A percentile compares a stretch with the other conserved stretches of the same genome.
phyloP scores from a whole-genome alignment of 64 coral and sea anemone genomes.

The Pachyseris speciosa region DNA sequence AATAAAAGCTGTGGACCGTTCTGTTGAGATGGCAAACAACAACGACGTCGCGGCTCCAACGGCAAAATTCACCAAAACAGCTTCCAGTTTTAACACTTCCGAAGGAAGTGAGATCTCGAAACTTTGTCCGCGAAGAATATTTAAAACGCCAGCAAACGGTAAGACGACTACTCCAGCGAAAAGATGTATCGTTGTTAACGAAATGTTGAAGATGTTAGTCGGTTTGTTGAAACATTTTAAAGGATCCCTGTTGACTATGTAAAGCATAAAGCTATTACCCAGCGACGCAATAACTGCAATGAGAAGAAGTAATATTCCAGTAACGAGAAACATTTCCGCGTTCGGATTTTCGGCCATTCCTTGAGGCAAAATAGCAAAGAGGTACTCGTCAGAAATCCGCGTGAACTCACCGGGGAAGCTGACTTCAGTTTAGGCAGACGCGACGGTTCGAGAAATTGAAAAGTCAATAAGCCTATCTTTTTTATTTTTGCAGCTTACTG shows the following conservation, averaged over 20 bases:
- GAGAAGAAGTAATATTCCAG: neutral
- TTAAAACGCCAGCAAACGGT: constrained; percentile 14
- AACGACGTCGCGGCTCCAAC: neutral
- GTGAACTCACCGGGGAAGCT: no score
- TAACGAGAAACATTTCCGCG: neutral
- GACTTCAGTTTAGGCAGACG: no score
- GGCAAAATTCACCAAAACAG: neutral
- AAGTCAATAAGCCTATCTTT: neutral
- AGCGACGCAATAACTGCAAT: neutral
- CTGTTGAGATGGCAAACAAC: constrained; percentile 2
- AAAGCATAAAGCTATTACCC: constrained; percentile 30
- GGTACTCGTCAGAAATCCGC: no score
- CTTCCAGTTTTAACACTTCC: neutral
- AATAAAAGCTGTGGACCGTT: neutral
- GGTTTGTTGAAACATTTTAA: constrained; percentile 33
- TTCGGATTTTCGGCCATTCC: neutral
- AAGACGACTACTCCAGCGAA: neutral
- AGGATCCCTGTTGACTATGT: constrained; percentile 19
- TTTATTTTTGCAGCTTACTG: constrained; percentile 18
- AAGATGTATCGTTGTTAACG: neutral
- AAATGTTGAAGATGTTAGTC: constrained; percentile 23
- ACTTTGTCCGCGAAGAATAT: neutral
- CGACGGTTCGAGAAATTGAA: neutral
- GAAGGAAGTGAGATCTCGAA: neutral
- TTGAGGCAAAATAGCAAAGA: no score